These are phyloP conservation scores for Halichoeres trimaculatus DNA, from an alignment of 2,113 vertebrate genomes.

Conservation along the genomic window DNA sequence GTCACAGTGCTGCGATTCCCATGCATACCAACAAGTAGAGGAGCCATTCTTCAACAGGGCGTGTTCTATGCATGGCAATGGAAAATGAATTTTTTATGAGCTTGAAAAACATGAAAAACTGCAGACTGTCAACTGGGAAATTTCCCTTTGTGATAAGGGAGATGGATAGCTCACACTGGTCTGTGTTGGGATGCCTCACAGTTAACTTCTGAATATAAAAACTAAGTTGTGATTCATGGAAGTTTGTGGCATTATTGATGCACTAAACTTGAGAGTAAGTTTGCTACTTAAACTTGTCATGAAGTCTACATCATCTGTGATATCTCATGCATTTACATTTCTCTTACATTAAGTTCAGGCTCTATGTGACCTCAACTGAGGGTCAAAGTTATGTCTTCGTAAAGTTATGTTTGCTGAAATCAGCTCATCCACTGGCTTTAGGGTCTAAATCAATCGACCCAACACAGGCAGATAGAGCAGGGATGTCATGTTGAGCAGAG, in stretches of 20 bases:
- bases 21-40: constrained; percentile 74
- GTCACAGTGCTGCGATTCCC: constrained; percentile 67
- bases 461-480: too few relatives aligned
- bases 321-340: too few relatives aligned
- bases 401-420: too few relatives aligned
- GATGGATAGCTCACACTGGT: constrained; percentile 8
- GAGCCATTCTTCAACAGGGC: constrained; percentile 52
- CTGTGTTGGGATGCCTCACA: constrained; percentile 14
- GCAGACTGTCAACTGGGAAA: constrained; percentile 40
- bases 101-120: constrained; percentile 51
- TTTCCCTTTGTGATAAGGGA: constrained; percentile 19
- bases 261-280: not conserved
- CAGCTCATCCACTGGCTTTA: too few relatives aligned
- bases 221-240: not conserved
- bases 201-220: constrained; percentile 4
- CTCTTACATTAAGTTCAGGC: too few relatives aligned
- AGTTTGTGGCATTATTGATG: not conserved
- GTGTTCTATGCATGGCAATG: constrained; percentile 38
- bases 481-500: too few relatives aligned
- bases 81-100: constrained; percentile 72
- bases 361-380: too few relatives aligned
- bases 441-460: too few relatives aligned
- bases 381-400: too few relatives aligned
- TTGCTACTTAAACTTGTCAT: too few relatives aligned
- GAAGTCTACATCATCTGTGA: too few relatives aligned